Conservation (phyloP, 2,797 vertebrate species). For the Choloepus didactylus region DNA sequence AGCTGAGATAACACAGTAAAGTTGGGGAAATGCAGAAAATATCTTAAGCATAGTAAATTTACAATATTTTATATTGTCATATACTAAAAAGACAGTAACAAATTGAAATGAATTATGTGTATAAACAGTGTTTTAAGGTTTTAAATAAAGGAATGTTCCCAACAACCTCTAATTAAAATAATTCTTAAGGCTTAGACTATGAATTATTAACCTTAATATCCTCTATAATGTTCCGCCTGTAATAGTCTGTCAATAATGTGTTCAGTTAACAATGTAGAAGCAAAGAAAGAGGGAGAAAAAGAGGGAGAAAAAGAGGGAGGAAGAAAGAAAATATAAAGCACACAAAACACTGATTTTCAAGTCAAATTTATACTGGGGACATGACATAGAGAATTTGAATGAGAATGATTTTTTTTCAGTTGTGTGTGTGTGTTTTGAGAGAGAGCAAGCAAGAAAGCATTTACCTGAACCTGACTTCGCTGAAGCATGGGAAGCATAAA, state of each 20-base stretch:
- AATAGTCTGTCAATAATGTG: no score
- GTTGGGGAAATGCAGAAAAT: not conserved
- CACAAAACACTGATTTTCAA: not conserved
- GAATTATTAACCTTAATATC: not conserved
- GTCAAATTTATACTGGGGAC: not conserved
- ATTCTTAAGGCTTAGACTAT: not conserved
- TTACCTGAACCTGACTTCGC: not conserved
- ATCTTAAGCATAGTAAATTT: not conserved
- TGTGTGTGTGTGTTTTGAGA: not conserved
- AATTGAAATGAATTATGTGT: not conserved
- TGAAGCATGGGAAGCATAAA: not conserved
- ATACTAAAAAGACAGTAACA: not conserved
- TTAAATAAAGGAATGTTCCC: not conserved
- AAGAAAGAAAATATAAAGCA: not conserved
- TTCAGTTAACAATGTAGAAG: not conserved
- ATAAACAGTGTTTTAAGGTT: not conserved
- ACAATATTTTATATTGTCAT: not conserved
- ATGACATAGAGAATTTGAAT: not conserved
- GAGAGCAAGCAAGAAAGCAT: not conserved
- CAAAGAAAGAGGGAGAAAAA: not conserved
- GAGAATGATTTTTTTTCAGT: not conserved
- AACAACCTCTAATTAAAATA: conserved; percentile 11
- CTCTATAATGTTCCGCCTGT: not conserved
- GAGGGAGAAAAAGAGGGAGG: not conserved
- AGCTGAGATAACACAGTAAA: no score